These are phyloP conservation scores for Chitala chitala DNA, from an alignment of 2,113 vertebrate species.

Conservation along the genomic window DNA sequence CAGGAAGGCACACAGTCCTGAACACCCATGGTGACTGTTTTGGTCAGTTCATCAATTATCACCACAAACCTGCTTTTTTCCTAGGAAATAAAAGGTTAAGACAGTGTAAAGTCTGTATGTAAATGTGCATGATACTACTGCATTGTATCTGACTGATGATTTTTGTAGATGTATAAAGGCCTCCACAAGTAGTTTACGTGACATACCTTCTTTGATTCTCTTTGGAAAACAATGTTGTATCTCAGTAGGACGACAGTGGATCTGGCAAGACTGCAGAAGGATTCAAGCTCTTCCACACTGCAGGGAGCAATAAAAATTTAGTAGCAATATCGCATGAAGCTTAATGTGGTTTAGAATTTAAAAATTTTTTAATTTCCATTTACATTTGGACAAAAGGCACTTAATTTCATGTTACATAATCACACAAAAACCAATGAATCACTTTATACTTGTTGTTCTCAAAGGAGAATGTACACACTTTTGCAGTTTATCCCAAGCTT, in stretches of 20 bases:
- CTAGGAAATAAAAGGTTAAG: neutral
- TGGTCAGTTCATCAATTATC: neutral
- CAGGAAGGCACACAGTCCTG: neutral
- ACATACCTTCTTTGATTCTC: neutral
- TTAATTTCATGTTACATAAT: neutral
- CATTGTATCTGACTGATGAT: too few relatives aligned
- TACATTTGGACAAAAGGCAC: neutral
- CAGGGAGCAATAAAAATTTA: neutral
- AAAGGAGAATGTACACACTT: too few relatives aligned
- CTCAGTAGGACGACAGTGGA: neutral
- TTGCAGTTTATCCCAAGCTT: constrained; percentile 10
- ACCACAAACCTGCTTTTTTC: constrained; percentile 7
- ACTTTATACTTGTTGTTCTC: too few relatives aligned
- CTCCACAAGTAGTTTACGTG: too few relatives aligned
- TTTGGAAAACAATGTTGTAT: neutral
- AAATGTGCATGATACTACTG: too few relatives aligned
- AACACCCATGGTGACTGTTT: neutral
- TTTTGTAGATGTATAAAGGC: too few relatives aligned
- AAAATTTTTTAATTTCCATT: neutral
- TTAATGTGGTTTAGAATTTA: too few relatives aligned
- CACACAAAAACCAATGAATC: too few relatives aligned
- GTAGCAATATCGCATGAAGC: too few relatives aligned
- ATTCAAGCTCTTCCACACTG: neutral
- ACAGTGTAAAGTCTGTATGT: neutral
- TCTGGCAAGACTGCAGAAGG: neutral